Evolutionary conservation across 2,113 vertebrate genomes (phyloP).

Genomic region (human (Homo sapiens)): GRCh38 chr3:129008501-129009000

Average conservation of each 20-base stretch:
- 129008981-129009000: neutral
- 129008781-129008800: neutral
- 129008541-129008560: neutral
- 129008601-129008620: neutral
- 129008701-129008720: neutral
- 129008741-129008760: neutral
- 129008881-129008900: neutral
- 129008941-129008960: neutral
- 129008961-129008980: neutral
- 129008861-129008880: neutral
- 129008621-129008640: neutral
- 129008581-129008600: neutral
- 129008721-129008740: fast-evolving
- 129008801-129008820: neutral
- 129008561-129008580: neutral
- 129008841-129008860: fast-evolving
- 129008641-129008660: neutral
- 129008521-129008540: neutral
- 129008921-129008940: neutral
- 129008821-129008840: no score
- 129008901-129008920: neutral
- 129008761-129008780: neutral
- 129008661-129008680: neutral
- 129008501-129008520: neutral
- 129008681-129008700: neutral